Percentiles rank a stretch among this genome's conserved stretches.
phyloP scores from a whole-genome alignment of 2,113 vertebrate species.

The Sorex fumeus region DNA sequence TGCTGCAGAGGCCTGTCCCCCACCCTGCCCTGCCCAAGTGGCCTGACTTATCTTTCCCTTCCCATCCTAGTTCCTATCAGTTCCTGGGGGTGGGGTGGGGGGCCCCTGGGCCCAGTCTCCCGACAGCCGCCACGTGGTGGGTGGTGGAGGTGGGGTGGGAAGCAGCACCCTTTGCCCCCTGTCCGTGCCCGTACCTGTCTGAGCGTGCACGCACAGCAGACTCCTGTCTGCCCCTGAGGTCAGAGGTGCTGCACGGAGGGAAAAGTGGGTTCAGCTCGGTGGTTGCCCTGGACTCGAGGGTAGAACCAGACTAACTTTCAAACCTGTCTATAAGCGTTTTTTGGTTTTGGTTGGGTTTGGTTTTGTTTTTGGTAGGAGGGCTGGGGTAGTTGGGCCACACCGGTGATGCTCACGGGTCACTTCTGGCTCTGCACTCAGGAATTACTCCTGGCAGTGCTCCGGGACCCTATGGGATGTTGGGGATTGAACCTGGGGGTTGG shows the following conservation, averaged over 20 bases:
- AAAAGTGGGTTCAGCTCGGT: not conserved
- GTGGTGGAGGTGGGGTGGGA: constrained; percentile 4
- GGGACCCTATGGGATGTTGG: no score
- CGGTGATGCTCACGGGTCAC: no score
- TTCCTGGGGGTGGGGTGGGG: constrained; percentile 45
- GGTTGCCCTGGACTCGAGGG: not conserved
- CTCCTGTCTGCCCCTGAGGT: not conserved
- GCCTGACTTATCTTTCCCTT: constrained; percentile 64
- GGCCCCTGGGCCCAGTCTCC: constrained; percentile 68
- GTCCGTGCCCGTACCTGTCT: constrained; percentile 46
- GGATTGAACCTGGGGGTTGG: no score
- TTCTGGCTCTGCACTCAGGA: no score
- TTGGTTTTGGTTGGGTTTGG: no score
- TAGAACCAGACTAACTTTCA: not conserved
- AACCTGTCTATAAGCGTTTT: not conserved
- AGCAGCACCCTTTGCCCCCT: constrained; percentile 63
- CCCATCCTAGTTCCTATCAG: constrained; percentile 68
- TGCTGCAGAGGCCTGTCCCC: constrained; percentile 4
- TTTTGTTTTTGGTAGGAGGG: no score
- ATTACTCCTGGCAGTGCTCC: no score
- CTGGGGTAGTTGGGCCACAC: no score
- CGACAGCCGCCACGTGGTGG: not conserved
- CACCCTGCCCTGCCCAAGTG: constrained; percentile 47
- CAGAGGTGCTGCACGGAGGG: not conserved
- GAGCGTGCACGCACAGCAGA: not conserved